A percentile compares a stretch with the other conserved stretches of the same genome.
Evolutionary conservation across 2,113 vertebrate species (phyloP).

Genomic region (Romanogobio albipinnatus): DNA sequence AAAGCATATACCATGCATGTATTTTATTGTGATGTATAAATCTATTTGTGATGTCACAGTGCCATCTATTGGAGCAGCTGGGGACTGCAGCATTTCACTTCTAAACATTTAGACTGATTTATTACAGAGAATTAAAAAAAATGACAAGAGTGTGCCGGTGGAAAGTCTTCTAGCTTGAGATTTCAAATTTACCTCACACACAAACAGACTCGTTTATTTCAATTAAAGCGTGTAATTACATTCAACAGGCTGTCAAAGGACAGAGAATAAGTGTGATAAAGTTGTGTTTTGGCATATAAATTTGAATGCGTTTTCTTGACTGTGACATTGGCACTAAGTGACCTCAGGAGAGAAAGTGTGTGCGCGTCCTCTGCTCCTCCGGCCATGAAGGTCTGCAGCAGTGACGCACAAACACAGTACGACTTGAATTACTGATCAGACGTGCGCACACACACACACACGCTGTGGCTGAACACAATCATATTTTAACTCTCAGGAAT

Average conservation of each 20-base stretch:
- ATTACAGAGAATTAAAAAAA: not conserved
- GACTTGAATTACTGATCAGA: constrained; percentile 50
- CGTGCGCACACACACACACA: constrained; percentile 46
- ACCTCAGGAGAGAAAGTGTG: constrained; percentile 8
- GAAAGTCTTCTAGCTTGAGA: not conserved
- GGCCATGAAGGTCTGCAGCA: constrained; percentile 73
- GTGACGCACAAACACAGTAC: constrained; percentile 68
- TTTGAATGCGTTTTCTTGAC: not conserved
- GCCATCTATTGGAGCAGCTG: constrained; percentile 70
- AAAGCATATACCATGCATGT: not conserved
- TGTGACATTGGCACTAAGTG: not conserved
- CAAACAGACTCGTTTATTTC: not conserved
- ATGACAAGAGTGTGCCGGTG: not conserved
- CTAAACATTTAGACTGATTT: not conserved
- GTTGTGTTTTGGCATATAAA: constrained; percentile 12
- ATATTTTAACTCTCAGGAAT: constrained; percentile 71
- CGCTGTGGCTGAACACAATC: constrained; percentile 64
- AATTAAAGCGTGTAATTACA: constrained; percentile 8
- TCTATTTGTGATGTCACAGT: constrained; percentile 70
- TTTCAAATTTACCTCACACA: constrained; percentile 3
- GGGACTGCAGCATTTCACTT: constrained; percentile 60
- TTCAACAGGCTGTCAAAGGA: constrained; percentile 11
- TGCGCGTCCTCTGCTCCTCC: constrained; percentile 64
- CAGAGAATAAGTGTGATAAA: constrained; percentile 17
- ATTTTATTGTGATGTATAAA: constrained; percentile 36